Percentiles rank a stretch among this genome's conserved stretches.
phyloP scores from a whole-genome alignment of 1,140 invertebrate species.

The Zaprionus davidi region DNA sequence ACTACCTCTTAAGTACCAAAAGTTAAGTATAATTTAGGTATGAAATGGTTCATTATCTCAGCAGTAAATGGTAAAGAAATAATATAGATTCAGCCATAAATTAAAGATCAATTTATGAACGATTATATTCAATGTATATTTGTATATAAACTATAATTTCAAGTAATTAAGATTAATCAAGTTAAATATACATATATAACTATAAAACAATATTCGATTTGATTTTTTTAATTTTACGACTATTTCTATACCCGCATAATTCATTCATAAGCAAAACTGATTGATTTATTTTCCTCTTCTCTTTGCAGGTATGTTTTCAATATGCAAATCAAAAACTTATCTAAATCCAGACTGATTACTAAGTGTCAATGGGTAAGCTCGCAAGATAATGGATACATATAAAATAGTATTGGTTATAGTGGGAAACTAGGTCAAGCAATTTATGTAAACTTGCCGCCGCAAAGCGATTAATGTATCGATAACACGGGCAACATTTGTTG shows the following conservation, averaged over 20 bases:
- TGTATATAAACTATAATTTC: neutral
- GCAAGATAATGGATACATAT: neutral
- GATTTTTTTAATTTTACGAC: neutral
- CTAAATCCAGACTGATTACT: conserved; percentile 42
- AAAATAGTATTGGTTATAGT: neutral
- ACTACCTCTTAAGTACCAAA: neutral
- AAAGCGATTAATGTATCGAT: conserved; percentile 17
- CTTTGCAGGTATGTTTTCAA: conserved; percentile 40
- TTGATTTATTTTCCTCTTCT: conserved; percentile 28
- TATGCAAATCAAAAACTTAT: conserved; percentile 45
- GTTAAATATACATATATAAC: neutral
- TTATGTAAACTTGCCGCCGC: conserved; percentile 13
- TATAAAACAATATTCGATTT: neutral
- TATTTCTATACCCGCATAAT: neutral
- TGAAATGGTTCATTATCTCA: neutral
- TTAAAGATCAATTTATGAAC: neutral
- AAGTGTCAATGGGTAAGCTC: conserved; percentile 56
- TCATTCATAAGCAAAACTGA: conserved; percentile 24
- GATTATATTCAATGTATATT: neutral
- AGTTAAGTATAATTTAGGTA: neutral
- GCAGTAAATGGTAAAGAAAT: neutral
- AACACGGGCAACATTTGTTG: conserved; percentile 5
- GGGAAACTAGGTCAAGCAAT: conserved; percentile 24
- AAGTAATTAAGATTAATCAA: neutral
- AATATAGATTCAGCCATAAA: neutral